Percentiles rank a stretch among this genome's conserved stretches.
phyloP scores from a whole-genome alignment of 2,888 invertebrate species.

The Drosophila siamana region DNA sequence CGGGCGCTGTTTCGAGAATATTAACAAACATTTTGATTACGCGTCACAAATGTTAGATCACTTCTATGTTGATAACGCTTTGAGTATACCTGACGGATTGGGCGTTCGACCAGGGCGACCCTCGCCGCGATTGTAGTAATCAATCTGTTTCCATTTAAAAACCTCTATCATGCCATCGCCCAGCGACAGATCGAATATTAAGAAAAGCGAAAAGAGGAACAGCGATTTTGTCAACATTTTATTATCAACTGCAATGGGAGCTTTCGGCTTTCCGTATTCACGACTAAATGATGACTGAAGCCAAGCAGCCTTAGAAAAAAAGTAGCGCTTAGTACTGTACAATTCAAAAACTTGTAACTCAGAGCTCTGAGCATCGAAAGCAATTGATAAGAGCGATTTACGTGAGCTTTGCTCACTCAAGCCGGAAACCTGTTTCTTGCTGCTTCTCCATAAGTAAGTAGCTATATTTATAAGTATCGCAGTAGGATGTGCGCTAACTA shows the following conservation, averaged over 20 bases:
- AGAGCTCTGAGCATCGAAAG: slow-evolving; percentile 2
- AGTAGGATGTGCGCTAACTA: slow-evolving; percentile 5
- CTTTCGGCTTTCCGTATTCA: slow-evolving; percentile 15
- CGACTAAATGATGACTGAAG: slow-evolving; percentile 37
- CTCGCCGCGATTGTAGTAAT: slow-evolving; percentile 78
- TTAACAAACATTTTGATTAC: not conserved
- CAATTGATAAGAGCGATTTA: slow-evolving; percentile 46
- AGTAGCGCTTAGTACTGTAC: slow-evolving; percentile 11
- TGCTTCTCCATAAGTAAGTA: not conserved
- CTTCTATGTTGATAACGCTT: not conserved
- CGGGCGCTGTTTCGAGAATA: slow-evolving; percentile 46
- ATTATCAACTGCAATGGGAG: not conserved
- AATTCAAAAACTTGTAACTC: slow-evolving; percentile 1
- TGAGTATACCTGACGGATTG: slow-evolving; percentile 45
- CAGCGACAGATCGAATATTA: slow-evolving; percentile 24
- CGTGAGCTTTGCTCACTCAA: slow-evolving; percentile 21
- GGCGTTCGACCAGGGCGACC: slow-evolving; percentile 33
- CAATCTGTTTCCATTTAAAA: slow-evolving; percentile 84
- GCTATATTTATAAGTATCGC: slow-evolving; percentile 10
- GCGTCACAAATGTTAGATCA: not conserved
- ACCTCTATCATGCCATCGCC: slow-evolving; percentile 81
- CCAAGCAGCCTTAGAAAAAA: not conserved
- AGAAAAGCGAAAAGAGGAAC: slow-evolving; percentile 32
- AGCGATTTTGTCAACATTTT: slow-evolving; percentile 42
- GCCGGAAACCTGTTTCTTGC: slow-evolving; percentile 44